Conservation (phyloP, 2,797 vertebrate species). For the Hoplostethus atlanticus region DNA sequence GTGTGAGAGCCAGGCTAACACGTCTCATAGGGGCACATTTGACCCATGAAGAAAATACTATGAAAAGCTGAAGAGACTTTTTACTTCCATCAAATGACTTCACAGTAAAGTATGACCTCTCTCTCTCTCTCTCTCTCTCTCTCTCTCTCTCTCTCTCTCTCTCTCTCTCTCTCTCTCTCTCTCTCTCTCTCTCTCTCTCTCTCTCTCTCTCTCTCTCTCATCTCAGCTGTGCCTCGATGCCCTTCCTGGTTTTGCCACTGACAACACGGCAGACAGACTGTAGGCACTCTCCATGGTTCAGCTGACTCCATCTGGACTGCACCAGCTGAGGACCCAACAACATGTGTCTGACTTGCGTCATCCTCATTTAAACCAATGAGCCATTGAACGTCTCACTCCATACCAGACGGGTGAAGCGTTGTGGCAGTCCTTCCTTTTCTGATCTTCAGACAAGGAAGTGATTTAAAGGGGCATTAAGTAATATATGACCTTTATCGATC, state of each 20-base stretch:
- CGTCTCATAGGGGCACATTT: too few species aligned
- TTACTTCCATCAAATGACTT: too few species aligned
- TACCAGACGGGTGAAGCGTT: slow-evolving; percentile 1
- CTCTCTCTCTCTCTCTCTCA: too few species aligned
- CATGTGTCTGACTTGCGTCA: slow-evolving; percentile 23
- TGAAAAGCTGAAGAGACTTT: too few species aligned
- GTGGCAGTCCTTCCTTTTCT: slow-evolving; percentile 1
- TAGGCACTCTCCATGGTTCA: slow-evolving; percentile 18
- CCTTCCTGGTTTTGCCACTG: slow-evolving; percentile 10
- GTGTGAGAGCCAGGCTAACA: too few species aligned
- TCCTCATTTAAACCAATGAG: slow-evolving; percentile 24
- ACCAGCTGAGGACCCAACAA: slow-evolving; percentile 3
- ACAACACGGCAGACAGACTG: slow-evolving; percentile 18
- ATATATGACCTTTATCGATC: slow-evolving; percentile 18
- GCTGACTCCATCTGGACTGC: slow-evolving; percentile 8
- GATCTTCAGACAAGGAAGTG: slow-evolving; percentile 22
- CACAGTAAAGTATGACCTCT: too few species aligned
- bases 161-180: too few species aligned
- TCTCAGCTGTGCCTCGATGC: too few species aligned
- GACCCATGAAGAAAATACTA: too few species aligned
- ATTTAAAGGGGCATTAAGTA: not conserved
- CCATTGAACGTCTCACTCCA: slow-evolving; percentile 4
- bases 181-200: too few species aligned
- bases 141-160: too few species aligned
- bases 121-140: too few species aligned